phyloP scores from a whole-genome alignment of 2,888 invertebrate species.

The Xylota segnis region DNA sequence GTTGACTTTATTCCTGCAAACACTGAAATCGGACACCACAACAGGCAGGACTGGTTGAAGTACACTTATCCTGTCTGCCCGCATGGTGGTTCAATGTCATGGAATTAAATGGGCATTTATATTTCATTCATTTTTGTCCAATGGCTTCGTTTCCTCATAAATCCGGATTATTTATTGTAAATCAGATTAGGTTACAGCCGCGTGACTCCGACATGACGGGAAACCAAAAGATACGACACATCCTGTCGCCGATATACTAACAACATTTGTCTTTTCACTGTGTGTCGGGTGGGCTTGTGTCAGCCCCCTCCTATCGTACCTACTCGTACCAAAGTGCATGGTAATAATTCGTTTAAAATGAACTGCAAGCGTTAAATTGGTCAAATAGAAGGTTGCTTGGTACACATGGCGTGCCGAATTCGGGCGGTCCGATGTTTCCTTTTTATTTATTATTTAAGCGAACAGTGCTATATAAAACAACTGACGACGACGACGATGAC shows the following conservation, averaged over 20 bases:
- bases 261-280: conserved; percentile 60
- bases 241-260: conserved; percentile 71
- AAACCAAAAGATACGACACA: conserved; percentile 75
- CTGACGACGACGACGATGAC: neutral
- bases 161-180: conserved; percentile 81
- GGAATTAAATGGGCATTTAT: conserved; percentile 45
- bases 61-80: conserved; percentile 29
- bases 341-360: conserved; percentile 65
- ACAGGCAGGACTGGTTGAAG: neutral
- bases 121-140: conserved; percentile 53
- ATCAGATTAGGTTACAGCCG: conserved; percentile 82
- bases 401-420: conserved; percentile 36
- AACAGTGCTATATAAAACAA: conserved; percentile 51
- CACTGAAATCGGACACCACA: conserved; percentile 29
- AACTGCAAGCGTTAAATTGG: conserved; percentile 66
- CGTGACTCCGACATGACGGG: conserved; percentile 71
- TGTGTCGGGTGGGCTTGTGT: conserved; percentile 32
- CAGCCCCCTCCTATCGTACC: conserved; percentile 10
- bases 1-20: neutral
- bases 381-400: conserved; percentile 39
- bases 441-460: conserved; percentile 66
- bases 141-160: conserved; percentile 66
- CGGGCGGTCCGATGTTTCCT: conserved; percentile 47
- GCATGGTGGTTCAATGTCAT: conserved; percentile 59
- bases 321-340: conserved; percentile 35